These are phyloP conservation scores for Astyanax mexicanus DNA, from an alignment of 2,797 vertebrate genomes.

Conservation along the genomic window DNA sequence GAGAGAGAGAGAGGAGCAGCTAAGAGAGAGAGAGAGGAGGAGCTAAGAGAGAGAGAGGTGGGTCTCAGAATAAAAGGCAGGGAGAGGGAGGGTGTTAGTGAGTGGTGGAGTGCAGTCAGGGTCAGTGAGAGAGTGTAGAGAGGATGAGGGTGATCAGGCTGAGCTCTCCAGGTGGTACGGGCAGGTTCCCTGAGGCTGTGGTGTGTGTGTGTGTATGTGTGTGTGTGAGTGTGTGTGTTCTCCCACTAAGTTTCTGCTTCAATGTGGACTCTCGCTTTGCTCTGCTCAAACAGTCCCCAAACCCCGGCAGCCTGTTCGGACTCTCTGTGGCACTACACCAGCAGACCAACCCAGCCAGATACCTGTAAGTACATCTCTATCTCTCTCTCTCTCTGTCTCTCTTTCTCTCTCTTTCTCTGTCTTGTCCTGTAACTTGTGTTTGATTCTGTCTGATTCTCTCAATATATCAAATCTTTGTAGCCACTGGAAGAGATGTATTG, in stretches of 20 bases:
- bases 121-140: neutral
- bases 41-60: neutral
- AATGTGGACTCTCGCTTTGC: constrained; percentile 82
- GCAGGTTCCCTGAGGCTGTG: neutral
- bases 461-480: too few species aligned
- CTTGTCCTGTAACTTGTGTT: too few species aligned
- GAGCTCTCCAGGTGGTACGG: neutral
- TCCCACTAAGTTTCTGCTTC: constrained; percentile 60
- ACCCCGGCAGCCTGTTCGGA: constrained; percentile 76
- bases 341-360: constrained; percentile 68
- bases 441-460: too few species aligned
- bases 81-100: neutral
- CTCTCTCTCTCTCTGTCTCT: neutral
- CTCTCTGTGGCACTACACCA: constrained; percentile 83
- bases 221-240: neutral
- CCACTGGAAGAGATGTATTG: too few species aligned
- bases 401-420: neutral
- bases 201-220: neutral
- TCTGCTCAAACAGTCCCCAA: constrained; percentile 77
- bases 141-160: neutral
- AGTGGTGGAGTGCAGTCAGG: neutral
- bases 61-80: too few species aligned
- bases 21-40: neutral
- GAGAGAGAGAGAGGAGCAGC: neutral
- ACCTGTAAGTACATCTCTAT: constrained; percentile 76